A percentile compares a stretch with the other conserved stretches of the same genome.
Conservation (phyloP, 2,113 vertebrate species). For the Apteryx owenii region DNA sequence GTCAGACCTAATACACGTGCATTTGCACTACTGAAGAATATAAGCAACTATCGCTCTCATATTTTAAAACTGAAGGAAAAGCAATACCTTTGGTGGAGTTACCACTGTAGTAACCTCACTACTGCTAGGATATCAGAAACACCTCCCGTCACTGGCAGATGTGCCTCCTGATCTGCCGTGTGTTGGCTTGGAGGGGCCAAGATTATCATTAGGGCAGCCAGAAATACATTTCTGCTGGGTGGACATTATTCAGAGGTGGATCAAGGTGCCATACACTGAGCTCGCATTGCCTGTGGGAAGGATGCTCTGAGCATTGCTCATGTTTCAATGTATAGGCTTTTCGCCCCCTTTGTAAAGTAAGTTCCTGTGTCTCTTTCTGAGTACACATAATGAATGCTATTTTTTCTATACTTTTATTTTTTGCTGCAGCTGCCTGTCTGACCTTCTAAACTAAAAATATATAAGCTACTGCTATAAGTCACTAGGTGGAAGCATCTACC, state of each 20-base stretch:
- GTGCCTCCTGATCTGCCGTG: neutral
- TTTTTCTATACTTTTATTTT: slow-evolving; percentile 4
- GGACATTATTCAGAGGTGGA: neutral
- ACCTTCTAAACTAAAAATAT: neutral
- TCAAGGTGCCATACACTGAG: neutral
- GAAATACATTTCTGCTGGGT: neutral
- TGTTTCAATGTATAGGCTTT: neutral
- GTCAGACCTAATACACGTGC: neutral
- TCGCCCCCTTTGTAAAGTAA: neutral
- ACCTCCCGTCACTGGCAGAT: neutral
- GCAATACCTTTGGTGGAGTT: neutral
- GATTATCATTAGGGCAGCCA: neutral
- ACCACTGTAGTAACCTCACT: neutral
- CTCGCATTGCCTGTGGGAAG: neutral
- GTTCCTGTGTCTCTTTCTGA: neutral
- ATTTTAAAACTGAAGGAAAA: neutral
- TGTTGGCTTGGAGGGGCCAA: neutral
- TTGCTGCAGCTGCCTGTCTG: neutral
- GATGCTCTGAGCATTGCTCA: neutral
- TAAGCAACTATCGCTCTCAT: neutral
- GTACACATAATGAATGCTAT: neutral
- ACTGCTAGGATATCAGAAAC: neutral
- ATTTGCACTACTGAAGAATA: neutral
- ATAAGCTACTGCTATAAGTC: slow-evolving; percentile 30
- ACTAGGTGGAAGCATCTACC: slow-evolving; percentile 57